A percentile compares a stretch with the other conserved stretches of the same genome.
These are phyloP conservation scores for Enteromius paludinosus DNA, from an alignment of 2,797 vertebrate species.

Conservation along the genomic window DNA sequence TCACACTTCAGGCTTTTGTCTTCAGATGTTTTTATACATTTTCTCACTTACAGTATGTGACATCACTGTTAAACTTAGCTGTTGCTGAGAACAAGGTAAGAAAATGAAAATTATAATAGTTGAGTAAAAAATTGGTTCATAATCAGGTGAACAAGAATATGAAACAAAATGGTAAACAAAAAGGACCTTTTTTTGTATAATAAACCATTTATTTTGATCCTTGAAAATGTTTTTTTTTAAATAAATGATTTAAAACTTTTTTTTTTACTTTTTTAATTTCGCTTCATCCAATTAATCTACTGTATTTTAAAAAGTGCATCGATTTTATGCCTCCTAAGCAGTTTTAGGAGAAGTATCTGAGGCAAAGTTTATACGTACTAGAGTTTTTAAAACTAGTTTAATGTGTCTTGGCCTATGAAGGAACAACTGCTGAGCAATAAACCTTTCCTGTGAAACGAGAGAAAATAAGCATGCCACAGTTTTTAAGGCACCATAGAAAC, in stretches of 20 bases:
- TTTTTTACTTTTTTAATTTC: neutral
- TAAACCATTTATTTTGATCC: neutral
- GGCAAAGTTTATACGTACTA: neutral
- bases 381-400: neutral
- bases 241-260: no score
- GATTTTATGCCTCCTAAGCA: neutral
- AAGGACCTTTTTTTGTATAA: neutral
- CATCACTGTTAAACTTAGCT: neutral
- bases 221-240: no score
- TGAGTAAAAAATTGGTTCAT: neutral
- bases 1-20: conserved; percentile 10
- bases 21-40: conserved; percentile 10
- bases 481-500: conserved; percentile 48
- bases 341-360: neutral
- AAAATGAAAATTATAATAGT: neutral
- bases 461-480: conserved; percentile 11
- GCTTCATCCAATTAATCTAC: neutral
- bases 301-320: neutral
- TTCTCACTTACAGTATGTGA: neutral
- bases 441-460: neutral
- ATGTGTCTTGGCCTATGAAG: neutral
- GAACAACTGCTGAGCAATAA: neutral
- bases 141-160: neutral
- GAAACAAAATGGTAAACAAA: neutral
- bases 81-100: neutral